These are phyloP conservation scores for Dicrurus megarhynchus DNA, from an alignment of 2,113 vertebrate species.

Conservation along the genomic window DNA sequence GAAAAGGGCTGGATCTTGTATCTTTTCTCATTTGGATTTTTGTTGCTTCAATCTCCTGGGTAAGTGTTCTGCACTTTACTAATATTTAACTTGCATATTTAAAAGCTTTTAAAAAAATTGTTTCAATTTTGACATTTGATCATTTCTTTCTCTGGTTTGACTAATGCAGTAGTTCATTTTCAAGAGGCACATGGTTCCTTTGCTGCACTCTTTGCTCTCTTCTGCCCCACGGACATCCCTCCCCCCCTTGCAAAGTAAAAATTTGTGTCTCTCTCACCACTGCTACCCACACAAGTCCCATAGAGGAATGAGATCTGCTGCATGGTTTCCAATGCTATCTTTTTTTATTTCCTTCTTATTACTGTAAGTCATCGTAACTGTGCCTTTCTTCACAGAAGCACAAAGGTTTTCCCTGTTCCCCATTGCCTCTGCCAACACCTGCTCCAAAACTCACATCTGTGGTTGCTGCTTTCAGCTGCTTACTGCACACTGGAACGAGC, in stretches of 20 bases:
- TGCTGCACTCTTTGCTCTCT: background rate
- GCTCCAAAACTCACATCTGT: background rate
- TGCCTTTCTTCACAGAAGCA: background rate
- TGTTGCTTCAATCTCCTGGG: background rate
- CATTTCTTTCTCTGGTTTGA: background rate
- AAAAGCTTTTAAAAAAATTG: background rate
- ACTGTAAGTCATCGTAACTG: background rate
- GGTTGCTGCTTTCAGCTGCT: background rate
- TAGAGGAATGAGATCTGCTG: background rate
- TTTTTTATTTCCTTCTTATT: background rate
- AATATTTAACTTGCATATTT: background rate
- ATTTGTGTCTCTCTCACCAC: background rate
- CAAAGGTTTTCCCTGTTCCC: background rate
- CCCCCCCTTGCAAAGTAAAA: background rate
- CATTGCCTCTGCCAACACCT: background rate
- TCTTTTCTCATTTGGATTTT: background rate
- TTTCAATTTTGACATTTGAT: background rate
- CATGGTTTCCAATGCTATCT: background rate
- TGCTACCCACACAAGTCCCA: background rate
- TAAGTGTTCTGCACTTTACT: background rate
- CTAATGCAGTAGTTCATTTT: background rate
- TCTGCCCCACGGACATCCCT: background rate
- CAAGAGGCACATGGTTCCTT: background rate
- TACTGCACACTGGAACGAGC: rapidly evolving
- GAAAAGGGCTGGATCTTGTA: background rate